phyloP scores from a whole-genome alignment of 2,888 invertebrate species.

The Lepidocyrtinus sp. region DNA sequence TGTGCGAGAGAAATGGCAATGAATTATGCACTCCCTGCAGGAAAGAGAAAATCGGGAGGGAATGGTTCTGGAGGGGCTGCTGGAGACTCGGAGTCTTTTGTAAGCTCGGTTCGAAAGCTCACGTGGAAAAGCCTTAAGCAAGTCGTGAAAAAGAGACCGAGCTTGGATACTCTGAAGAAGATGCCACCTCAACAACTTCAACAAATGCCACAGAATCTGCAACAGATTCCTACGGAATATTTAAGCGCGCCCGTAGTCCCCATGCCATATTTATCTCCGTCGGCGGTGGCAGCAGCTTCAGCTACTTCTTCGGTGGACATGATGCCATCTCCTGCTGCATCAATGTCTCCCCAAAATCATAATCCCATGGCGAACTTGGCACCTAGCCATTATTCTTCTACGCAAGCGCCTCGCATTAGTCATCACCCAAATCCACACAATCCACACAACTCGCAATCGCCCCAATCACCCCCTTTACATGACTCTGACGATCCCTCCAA shows the following conservation, averaged over 20 bases:
- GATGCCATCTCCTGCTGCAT: not conserved
- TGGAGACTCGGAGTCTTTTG: conserved; percentile 51
- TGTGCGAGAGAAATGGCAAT: conserved; percentile 54
- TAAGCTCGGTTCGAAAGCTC: conserved; percentile 66
- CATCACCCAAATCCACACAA: not conserved
- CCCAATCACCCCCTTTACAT: not conserved
- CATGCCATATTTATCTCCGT: conserved; percentile 40
- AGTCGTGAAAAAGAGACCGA: conserved; percentile 69
- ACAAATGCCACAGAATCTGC: not conserved
- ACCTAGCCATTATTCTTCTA: not conserved
- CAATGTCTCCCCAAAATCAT: conserved; percentile 6
- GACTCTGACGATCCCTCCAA: conserved; percentile 16
- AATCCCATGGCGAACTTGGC: conserved; percentile 42
- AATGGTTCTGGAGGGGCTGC: not conserved
- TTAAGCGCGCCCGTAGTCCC: conserved; percentile 31
- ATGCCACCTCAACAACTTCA: conserved; percentile 26
- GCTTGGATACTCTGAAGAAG: conserved; percentile 65
- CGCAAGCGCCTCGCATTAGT: not conserved
- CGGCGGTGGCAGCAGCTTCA: conserved; percentile 21
- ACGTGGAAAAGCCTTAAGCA: conserved; percentile 70
- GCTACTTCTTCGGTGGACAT: conserved; percentile 8
- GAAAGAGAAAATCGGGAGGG: not conserved
- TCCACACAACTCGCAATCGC: too few species aligned
- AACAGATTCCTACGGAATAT: conserved; percentile 26
- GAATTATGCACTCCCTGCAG: conserved; percentile 42